Evolutionary conservation across 2,113 vertebrate species (phyloP).

Genomic region (Macrotus californicus): DNA sequence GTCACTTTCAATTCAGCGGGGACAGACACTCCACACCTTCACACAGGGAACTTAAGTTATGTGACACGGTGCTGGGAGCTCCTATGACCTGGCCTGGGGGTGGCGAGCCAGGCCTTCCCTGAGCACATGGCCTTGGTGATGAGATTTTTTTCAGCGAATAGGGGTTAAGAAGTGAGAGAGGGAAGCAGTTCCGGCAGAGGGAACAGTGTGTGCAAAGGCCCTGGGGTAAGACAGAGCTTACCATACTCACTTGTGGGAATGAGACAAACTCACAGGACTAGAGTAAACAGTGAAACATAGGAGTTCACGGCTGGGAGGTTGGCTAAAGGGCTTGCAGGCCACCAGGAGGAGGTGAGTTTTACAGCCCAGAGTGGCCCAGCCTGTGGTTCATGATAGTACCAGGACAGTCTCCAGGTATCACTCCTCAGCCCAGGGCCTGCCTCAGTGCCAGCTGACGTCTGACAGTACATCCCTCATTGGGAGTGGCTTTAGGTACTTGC

Average conservation of each 20-base stretch:
- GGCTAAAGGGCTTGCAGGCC: not conserved
- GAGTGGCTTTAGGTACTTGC: not conserved
- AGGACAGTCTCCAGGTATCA: not conserved
- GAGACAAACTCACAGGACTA: not conserved
- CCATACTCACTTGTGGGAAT: not conserved
- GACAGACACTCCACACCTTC: not conserved
- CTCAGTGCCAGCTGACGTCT: not conserved
- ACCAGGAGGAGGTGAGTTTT: not conserved
- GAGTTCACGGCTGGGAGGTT: not conserved
- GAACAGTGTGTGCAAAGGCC: not conserved
- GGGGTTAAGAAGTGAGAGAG: not conserved
- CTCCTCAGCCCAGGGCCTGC: not conserved
- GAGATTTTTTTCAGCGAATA: not conserved
- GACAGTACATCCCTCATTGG: not conserved
- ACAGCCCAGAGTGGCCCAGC: not conserved
- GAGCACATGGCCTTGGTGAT: not conserved
- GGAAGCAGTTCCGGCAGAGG: not conserved
- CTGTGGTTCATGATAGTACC: no score
- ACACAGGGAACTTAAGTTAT: fast-evolving
- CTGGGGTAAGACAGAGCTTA: not conserved
- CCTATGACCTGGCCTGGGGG: not conserved
- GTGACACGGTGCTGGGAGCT: not conserved
- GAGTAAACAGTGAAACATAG: not conserved
- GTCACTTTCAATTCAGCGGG: fast-evolving
- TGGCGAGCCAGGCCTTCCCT: not conserved